Percentiles rank a stretch among this genome's conserved stretches.
Conservation (phyloP, 2,797 vertebrate species). For the Apodemus agrarius region DNA sequence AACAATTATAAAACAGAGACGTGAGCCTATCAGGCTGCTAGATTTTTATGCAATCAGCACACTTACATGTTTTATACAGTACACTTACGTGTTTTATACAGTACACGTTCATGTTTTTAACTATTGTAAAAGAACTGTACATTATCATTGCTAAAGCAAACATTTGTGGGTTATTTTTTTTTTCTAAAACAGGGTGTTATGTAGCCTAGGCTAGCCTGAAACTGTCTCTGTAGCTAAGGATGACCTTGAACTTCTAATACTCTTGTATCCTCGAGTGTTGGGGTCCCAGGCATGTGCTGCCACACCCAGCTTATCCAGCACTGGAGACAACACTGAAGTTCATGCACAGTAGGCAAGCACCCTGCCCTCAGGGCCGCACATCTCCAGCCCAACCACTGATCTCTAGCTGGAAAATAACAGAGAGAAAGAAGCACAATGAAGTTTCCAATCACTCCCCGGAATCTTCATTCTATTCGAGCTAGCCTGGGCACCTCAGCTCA, state of each 20-base stretch:
- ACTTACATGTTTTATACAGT: too few species aligned
- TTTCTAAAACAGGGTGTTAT: background rate
- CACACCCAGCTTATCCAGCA: background rate
- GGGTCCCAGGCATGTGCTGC: background rate
- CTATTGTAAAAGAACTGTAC: background rate
- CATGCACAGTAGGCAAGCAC: too few species aligned
- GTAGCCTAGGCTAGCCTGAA: background rate
- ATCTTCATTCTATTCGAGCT: too few species aligned
- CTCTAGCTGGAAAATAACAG: background rate
- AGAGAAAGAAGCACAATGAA: background rate
- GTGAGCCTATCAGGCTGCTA: background rate
- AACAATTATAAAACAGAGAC: background rate
- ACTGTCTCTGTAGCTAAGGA: background rate
- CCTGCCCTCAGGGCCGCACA: background rate
- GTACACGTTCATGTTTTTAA: conserved; percentile 7
- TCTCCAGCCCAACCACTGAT: background rate
- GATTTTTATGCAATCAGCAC: conserved; percentile 38
- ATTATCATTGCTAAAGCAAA: background rate
- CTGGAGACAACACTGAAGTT: background rate
- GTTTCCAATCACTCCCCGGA: too few species aligned
- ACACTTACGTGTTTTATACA: too few species aligned
- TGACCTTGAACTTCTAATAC: background rate
- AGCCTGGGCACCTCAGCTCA: too few species aligned
- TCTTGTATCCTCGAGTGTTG: too few species aligned
- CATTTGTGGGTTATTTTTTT: background rate